Conservation (phyloP, 1,140 invertebrate species). For the Temnothorax curvispinosus region DNA sequence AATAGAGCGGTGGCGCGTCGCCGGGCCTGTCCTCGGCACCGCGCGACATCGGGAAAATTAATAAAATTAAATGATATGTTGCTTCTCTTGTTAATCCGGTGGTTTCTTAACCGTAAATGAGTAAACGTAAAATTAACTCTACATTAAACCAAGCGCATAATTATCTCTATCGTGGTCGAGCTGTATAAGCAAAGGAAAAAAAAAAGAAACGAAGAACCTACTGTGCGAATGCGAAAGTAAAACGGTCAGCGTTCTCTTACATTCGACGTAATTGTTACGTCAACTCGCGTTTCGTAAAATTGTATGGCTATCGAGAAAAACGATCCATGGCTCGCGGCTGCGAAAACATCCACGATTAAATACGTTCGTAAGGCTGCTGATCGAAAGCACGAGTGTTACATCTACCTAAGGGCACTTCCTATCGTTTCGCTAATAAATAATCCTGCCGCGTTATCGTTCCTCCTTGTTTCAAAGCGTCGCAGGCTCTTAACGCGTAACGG, state of each 20-base stretch:
- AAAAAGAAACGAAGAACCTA: neutral
- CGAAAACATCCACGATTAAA: constrained; percentile 5
- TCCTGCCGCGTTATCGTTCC: neutral
- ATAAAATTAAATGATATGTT: constrained; percentile 86
- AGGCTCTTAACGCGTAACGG: neutral
- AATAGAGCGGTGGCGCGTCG: constrained; percentile 1
- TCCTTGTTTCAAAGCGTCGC: neutral
- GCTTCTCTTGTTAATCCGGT: constrained; percentile 84
- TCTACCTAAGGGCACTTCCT: constrained; percentile 83
- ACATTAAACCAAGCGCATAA: constrained; percentile 74
- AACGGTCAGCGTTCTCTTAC: neutral
- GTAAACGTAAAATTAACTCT: constrained; percentile 78
- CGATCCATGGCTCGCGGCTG: neutral
- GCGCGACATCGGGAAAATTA: constrained; percentile 77
- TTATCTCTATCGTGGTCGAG: neutral
- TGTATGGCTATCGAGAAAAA: constrained; percentile 23
- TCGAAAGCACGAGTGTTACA: constrained; percentile 79
- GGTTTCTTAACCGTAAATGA: constrained; percentile 70
- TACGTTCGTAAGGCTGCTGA: constrained; percentile 69
- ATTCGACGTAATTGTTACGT: constrained; percentile 14
- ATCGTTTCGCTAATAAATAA: constrained; percentile 57
- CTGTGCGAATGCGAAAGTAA: neutral
- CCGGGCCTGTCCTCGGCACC: neutral
- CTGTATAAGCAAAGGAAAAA: neutral
- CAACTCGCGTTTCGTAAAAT: constrained; percentile 9